phyloP scores from a whole-genome alignment of 2,797 vertebrate species.

The Manis javanica region DNA sequence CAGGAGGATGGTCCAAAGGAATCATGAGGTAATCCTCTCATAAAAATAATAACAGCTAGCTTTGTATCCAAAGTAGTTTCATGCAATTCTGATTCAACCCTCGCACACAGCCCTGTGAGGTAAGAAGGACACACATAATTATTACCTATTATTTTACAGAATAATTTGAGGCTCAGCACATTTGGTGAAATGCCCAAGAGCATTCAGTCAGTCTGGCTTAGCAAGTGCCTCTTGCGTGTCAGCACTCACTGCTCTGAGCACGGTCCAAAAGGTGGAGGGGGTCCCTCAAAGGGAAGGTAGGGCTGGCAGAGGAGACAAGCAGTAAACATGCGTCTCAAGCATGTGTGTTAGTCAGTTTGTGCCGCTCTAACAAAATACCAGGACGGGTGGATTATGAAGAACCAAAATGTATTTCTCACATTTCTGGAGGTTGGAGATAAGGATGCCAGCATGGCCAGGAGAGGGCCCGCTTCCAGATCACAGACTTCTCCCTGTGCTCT shows the following conservation, averaged over 20 bases:
- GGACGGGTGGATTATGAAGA: not conserved
- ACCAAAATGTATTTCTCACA: not conserved
- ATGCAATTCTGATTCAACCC: not conserved
- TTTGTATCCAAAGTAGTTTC: not conserved
- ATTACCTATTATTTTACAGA: slow-evolving; percentile 1
- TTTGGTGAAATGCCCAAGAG: slow-evolving; percentile 17
- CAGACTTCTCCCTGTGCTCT: not conserved
- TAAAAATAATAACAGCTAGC: not conserved
- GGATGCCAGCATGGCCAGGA: not conserved
- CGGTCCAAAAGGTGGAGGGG: not conserved
- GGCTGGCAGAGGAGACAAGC: not conserved
- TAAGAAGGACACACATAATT: not conserved
- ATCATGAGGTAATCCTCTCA: not conserved
- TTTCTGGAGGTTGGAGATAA: not conserved
- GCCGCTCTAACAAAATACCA: not conserved
- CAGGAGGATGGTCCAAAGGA: slow-evolving; percentile 19
- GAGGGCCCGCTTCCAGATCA: too few relatives aligned
- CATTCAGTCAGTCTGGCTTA: not conserved
- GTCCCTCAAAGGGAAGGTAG: not conserved
- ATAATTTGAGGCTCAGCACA: slow-evolving; percentile 1
- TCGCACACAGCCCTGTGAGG: not conserved
- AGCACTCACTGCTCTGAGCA: not conserved
- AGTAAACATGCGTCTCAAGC: not conserved
- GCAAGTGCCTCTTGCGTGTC: not conserved
- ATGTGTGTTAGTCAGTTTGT: not conserved